Conservation (phyloP, 2,888 invertebrate species). For the Nymphalis polychloros region DNA sequence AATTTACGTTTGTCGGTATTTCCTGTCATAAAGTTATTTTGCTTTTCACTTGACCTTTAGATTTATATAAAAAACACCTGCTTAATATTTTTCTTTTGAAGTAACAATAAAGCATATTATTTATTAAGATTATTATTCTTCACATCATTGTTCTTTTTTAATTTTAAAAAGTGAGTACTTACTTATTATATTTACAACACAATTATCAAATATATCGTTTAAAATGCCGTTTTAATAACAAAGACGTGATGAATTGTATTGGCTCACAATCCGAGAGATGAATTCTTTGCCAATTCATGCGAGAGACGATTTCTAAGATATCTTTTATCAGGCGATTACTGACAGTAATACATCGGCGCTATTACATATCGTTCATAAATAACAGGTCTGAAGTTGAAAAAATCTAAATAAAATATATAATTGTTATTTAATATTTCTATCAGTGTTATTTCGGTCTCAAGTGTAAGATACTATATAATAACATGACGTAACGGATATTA, state of each 20-base stretch:
- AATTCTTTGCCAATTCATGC: slow-evolving; percentile 28
- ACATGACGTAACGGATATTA: not conserved
- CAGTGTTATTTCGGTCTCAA: not conserved
- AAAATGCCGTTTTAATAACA: slow-evolving; percentile 3
- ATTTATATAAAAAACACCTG: too few relatives aligned
- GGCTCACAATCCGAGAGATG: slow-evolving; percentile 14
- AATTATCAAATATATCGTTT: slow-evolving; percentile 24
- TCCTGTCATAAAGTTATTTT: not conserved
- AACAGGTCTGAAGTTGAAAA: not conserved
- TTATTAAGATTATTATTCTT: not conserved
- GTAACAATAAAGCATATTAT: slow-evolving; percentile 6
- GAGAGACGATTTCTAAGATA: slow-evolving; percentile 18
- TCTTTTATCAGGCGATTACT: slow-evolving; percentile 10
- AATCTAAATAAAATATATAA: not conserved
- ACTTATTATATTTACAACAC: not conserved
- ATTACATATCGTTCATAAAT: not conserved
- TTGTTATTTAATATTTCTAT: not conserved
- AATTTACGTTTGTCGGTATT: slow-evolving; percentile 11
- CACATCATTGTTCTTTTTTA: not conserved
- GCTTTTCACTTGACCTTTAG: not conserved
- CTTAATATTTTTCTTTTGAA: not conserved
- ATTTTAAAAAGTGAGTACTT: not conserved
- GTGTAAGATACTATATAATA: not conserved
- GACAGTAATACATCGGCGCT: not conserved
- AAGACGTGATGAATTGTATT: slow-evolving; percentile 15